Percentiles rank a stretch among this genome's conserved stretches.
Evolutionary conservation across 2,113 vertebrate genomes (phyloP).

Genomic region (Acanthochromis polyacanthus): DNA sequence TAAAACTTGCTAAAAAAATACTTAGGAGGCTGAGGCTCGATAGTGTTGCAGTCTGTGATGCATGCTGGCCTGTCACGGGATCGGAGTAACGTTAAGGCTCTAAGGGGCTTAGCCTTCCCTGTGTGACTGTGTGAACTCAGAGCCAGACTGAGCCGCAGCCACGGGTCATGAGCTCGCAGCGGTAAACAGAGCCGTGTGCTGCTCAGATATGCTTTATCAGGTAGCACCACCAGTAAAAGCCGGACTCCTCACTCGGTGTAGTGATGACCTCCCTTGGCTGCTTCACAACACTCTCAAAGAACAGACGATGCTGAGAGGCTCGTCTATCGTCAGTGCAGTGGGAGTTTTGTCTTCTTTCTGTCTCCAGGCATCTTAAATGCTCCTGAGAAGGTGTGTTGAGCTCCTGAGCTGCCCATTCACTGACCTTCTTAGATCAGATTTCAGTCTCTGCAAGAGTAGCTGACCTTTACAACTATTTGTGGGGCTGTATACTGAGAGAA

Average conservation of each 20-base stretch:
- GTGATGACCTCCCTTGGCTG: conserved; percentile 23
- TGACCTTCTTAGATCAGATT: conserved; percentile 65
- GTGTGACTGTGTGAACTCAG: conserved; percentile 63
- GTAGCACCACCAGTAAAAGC: conserved; percentile 52
- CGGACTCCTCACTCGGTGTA: conserved; percentile 26
- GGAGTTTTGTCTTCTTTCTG: conserved; percentile 1
- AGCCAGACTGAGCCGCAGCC: conserved; percentile 58
- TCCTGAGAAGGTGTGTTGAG: conserved; percentile 33
- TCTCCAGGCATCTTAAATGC: conserved; percentile 8
- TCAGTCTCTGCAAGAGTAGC: conserved; percentile 57
- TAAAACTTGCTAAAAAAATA: neutral
- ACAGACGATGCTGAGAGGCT: neutral
- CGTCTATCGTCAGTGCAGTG: neutral
- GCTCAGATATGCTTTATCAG: conserved; percentile 82
- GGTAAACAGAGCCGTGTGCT: conserved; percentile 70
- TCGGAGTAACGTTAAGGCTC: conserved; percentile 70
- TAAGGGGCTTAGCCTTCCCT: conserved; percentile 75
- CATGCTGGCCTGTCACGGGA: conserved; percentile 71
- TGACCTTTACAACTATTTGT: conserved; percentile 67
- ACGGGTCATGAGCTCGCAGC: conserved; percentile 58
- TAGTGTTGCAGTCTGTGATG: conserved; percentile 45
- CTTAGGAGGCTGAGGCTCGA: neutral
- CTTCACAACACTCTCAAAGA: neutral
- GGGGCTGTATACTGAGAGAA: conserved; percentile 35
- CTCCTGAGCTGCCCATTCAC: conserved; percentile 37